Conservation (phyloP, 2,113 vertebrate genomes). For the Chrysemys picta region DNA sequence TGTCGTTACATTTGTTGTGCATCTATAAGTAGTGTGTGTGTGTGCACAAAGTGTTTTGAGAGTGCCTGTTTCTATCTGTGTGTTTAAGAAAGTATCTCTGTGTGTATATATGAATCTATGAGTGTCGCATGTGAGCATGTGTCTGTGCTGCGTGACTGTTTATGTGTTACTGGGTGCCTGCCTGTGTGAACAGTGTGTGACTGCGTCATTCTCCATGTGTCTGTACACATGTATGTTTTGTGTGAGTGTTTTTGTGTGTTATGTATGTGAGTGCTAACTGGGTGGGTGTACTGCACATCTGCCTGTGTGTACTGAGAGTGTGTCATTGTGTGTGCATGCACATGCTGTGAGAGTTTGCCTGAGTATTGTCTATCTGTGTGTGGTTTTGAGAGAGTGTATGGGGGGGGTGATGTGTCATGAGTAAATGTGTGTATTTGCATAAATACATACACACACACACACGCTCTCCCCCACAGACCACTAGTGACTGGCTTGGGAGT, state of each 20-base stretch:
- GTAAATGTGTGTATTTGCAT: background rate
- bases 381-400: background rate
- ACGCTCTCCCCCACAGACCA: background rate
- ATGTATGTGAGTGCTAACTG: background rate
- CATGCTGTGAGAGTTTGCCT: background rate
- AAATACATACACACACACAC: background rate
- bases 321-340: background rate
- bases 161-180: background rate
- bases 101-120: background rate
- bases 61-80: background rate
- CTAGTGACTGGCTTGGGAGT: background rate
- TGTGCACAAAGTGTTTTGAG: background rate
- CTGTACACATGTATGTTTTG: constrained; percentile 36
- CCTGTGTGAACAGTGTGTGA: background rate
- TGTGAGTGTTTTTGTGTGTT: constrained; percentile 47
- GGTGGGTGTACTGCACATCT: background rate
- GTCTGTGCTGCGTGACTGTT: constrained; percentile 47
- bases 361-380: background rate
- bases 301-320: background rate
- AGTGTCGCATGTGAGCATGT: constrained; percentile 10
- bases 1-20: background rate
- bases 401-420: background rate
- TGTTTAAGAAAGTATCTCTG: background rate
- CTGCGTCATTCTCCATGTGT: background rate
- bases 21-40: background rate